Base-by-base conservation (phyloP, 1,140 invertebrate genomes). In the Drosophila murphyi region DNA sequence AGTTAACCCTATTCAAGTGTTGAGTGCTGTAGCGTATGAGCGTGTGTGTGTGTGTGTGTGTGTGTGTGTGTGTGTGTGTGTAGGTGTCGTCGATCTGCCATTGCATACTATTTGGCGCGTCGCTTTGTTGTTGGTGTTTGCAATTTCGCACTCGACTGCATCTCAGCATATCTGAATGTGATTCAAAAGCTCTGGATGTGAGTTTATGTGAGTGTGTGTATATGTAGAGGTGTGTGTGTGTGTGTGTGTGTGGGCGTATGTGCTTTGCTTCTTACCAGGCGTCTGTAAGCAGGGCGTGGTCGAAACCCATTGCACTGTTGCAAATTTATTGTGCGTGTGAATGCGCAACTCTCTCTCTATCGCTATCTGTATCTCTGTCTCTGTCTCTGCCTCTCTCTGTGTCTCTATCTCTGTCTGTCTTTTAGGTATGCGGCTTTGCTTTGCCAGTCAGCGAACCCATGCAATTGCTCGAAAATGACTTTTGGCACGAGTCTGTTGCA, bases 401-500 rank as follows among this genome's bases (percentile, higher is more conserved):
- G 7, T 5, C 35, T 43, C 28, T 43, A 4, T 7, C 35, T 28
- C n/a, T 10, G 28, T 62, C 37, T 59, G 37, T 52, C n/a, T 67
- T 41, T 35, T 31, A 59, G 39, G 52, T 63, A 62, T 35, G 29
- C 12, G 57, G 45, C 20, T 54, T 60, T 72, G 74, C 71, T 56
- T 67, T 80, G 69, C 57, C 76, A 88, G 80, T 48, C 61, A 59
- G 59, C 72, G 60, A 75, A 75, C 55, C 73, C 57, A 77, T 80
- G 80, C 85, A 88, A 88, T 89, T 88, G 83, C 83, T 88, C 80
- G 85, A 89, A 89, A 88, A 85, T 88, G 85, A 88, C 85, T 88
- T 88, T 87, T 87, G 83, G 83, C 83, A 80, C 50, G 59, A 82
- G 78, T 54, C 72, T 54, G 77, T 64, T 50, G 62, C 64, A 65